Conservation (phyloP, 2,113 vertebrate genomes). For the Lethenteron reissneri region DNA sequence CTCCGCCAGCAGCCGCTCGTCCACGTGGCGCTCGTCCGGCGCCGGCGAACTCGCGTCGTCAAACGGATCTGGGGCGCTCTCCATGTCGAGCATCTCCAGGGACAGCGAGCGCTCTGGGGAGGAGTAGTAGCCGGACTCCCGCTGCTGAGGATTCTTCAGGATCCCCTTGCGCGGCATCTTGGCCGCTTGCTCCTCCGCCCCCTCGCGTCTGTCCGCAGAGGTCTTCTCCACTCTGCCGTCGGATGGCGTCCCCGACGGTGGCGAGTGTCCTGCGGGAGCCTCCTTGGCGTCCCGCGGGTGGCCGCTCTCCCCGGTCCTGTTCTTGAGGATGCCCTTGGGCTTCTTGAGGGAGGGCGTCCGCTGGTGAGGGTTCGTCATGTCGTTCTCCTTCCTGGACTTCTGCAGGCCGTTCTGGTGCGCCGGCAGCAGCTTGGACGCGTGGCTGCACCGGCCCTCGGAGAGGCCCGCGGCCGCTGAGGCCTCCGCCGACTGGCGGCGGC, state of each 20-base stretch:
- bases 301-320: slow-evolving; percentile 18
- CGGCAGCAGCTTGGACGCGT: slow-evolving; percentile 53
- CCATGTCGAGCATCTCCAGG: slow-evolving; percentile 19
- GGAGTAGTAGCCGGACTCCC: slow-evolving; percentile 27
- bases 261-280: not conserved
- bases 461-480: slow-evolving; percentile 24
- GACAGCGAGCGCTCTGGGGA: slow-evolving; percentile 7
- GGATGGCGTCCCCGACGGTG: slow-evolving; percentile 1
- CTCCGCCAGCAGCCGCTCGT: slow-evolving; percentile 18
- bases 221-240: fast-evolving
- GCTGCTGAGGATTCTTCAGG: slow-evolving; percentile 46
- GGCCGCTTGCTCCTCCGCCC: fast-evolving
- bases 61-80: slow-evolving; percentile 16
- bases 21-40: slow-evolving; percentile 29
- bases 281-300: not conserved
- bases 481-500: slow-evolving; percentile 10
- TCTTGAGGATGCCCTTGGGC: slow-evolving; percentile 70
- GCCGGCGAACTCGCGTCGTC: not conserved
- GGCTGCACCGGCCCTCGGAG: slow-evolving; percentile 57
- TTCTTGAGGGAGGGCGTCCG: slow-evolving; percentile 28
- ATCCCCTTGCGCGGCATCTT: slow-evolving; percentile 56
- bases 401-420: slow-evolving; percentile 67
- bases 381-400: slow-evolving; percentile 70
- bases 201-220: fast-evolving
- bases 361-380: slow-evolving; percentile 17